Evolutionary conservation across 2,113 vertebrate species (phyloP).

Genomic region (Aplodontia rufa): DNA sequence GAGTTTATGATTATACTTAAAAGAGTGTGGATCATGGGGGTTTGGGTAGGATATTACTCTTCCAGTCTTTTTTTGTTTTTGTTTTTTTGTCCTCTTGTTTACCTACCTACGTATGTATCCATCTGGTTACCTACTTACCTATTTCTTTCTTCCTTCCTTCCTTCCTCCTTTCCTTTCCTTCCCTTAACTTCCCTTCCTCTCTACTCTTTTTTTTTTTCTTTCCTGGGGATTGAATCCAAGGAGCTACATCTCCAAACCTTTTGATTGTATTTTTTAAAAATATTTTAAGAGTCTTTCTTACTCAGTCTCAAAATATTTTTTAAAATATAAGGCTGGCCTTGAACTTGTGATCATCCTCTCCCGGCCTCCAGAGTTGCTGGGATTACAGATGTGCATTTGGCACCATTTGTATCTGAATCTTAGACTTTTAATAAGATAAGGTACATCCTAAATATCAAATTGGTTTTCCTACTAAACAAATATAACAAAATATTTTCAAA

Average conservation of each 20-base stretch:
- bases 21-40: background rate
- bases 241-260: background rate
- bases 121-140: no score
- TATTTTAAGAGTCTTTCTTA: no score
- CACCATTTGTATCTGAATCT: background rate
- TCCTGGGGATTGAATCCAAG: background rate
- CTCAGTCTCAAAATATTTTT: no score
- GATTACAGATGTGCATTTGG: background rate
- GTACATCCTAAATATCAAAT: background rate
- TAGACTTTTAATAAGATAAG: background rate
- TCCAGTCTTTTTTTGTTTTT: no score
- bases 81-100: no score
- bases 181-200: no score
- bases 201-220: no score
- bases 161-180: no score
- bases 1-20: background rate
- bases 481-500: background rate
- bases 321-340: background rate
- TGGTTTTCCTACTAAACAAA: background rate
- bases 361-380: background rate
- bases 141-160: no score
- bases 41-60: background rate
- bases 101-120: no score
- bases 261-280: background rate
- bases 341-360: background rate